These are phyloP conservation scores for Dioctria rufipes DNA, from an alignment of 2,888 invertebrate species.

Conservation along the genomic window DNA sequence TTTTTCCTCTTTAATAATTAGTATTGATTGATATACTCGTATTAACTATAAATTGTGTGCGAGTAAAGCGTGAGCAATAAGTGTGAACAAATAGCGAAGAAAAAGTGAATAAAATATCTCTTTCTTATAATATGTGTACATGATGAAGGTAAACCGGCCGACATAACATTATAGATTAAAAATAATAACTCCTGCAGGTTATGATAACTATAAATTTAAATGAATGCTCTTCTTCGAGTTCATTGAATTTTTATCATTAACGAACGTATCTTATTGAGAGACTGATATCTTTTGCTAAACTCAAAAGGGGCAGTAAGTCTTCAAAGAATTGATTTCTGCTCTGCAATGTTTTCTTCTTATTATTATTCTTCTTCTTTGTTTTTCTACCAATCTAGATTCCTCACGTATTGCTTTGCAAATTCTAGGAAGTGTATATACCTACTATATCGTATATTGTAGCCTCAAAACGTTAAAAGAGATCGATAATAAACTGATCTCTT, in stretches of 20 bases:
- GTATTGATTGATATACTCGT: neutral
- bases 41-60: too few relatives aligned
- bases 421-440: slow-evolving; percentile 18
- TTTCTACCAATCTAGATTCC: neutral
- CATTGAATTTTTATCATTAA: slow-evolving; percentile 18
- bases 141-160: neutral
- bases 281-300: neutral
- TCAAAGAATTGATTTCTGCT: slow-evolving; percentile 33
- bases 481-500: slow-evolving; percentile 22
- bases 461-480: slow-evolving; percentile 23
- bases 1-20: neutral
- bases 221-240: neutral
- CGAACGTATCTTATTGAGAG: neutral
- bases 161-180: neutral
- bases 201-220: neutral
- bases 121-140: neutral
- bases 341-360: neutral
- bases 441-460: neutral
- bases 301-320: slow-evolving; percentile 22
- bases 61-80: neutral
- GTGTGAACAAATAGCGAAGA: neutral
- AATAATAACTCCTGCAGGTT: slow-evolving; percentile 2
- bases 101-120: neutral
- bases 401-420: slow-evolving; percentile 18
- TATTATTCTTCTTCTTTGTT: neutral